phyloP scores from a whole-genome alignment of 37 sponge, comb jelly and placozoan genomes.

The Halichondria panicea region DNA sequence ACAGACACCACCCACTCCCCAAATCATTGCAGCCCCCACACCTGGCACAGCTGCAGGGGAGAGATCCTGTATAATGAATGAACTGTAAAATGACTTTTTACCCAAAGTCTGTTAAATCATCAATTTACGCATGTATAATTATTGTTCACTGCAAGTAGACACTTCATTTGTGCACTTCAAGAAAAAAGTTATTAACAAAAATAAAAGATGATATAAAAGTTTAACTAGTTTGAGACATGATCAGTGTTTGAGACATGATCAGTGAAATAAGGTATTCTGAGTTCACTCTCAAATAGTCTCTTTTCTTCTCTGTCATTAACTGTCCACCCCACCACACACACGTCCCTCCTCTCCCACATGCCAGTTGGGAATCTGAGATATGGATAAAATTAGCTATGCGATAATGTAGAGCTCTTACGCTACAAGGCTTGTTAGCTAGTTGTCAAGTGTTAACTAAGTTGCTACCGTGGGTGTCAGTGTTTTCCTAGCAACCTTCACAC shows the following conservation, averaged over 20 bases:
- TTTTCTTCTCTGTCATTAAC: constrained; percentile 47
- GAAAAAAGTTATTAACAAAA: no score
- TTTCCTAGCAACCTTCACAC: no score
- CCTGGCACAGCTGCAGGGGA: background rate
- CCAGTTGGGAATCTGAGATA: background rate
- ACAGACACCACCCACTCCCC: background rate
- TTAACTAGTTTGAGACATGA: no score
- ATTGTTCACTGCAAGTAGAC: no score
- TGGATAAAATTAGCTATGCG: background rate
- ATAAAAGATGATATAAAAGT: no score
- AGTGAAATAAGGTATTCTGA: constrained; percentile 39
- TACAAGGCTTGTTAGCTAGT: constrained; percentile 17
- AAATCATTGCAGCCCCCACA: background rate
- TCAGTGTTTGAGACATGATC: no score
- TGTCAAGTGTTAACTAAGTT: background rate
- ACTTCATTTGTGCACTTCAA: no score
- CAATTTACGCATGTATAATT: no score
- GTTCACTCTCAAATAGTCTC: background rate
- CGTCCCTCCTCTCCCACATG: constrained; percentile 8
- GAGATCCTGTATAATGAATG: no score
- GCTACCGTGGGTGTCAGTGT: background rate
- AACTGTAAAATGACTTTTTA: no score
- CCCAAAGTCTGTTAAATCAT: no score
- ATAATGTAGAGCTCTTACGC: background rate
- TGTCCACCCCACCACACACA: constrained; percentile 38